Evolutionary conservation across 2,113 vertebrate genomes (phyloP).

Genomic region (Ceuthmochares aereus): DNA sequence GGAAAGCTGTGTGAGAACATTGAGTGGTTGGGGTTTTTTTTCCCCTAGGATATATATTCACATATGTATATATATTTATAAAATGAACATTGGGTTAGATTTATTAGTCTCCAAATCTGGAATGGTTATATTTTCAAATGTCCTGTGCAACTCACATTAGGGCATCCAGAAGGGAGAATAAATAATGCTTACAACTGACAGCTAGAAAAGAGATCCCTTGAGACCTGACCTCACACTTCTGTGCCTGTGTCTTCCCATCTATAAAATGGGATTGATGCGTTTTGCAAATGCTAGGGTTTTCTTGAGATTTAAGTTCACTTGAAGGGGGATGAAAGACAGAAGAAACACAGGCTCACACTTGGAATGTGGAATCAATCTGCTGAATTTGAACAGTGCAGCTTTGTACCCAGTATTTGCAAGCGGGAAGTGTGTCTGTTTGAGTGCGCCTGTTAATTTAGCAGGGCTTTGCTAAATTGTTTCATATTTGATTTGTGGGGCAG

Average conservation of each 20-base stretch:
- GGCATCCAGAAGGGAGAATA: neutral
- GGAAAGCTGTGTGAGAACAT: conserved; percentile 1
- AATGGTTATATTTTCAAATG: conserved; percentile 6
- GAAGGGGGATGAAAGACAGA: neutral
- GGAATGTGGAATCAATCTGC: neutral
- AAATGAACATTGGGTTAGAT: conserved; percentile 14
- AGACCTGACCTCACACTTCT: neutral
- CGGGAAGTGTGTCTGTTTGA: neutral
- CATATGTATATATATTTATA: conserved; percentile 7
- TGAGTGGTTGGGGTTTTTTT: neutral
- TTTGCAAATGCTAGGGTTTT: conserved; percentile 1
- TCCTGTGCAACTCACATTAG: neutral
- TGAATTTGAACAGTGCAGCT: neutral
- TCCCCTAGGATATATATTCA: neutral
- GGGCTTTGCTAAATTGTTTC: neutral
- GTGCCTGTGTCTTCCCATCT: neutral
- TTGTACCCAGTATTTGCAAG: neutral
- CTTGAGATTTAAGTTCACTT: neutral
- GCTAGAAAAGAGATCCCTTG: neutral
- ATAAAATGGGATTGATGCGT: neutral
- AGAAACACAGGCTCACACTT: neutral
- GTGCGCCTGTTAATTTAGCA: neutral
- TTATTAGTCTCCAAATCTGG: conserved; percentile 24
- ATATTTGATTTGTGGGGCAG: neutral
- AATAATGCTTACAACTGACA: neutral